Conservation (phyloP, 2,797 vertebrate species). For the Chelon labrosus region DNA sequence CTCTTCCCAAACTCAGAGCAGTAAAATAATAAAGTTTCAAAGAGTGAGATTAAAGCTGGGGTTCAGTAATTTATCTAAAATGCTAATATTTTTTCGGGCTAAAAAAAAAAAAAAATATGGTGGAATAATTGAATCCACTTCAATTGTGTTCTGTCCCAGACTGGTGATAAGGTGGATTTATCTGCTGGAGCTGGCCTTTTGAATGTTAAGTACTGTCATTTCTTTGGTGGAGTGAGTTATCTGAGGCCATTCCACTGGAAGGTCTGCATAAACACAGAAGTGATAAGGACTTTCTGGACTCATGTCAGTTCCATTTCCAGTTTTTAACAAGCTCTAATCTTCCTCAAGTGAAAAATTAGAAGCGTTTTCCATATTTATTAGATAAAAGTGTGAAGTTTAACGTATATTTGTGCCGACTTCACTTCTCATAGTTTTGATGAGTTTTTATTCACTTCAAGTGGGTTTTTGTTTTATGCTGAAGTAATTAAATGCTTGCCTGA, state of each 20-base stretch:
- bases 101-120: constrained; percentile 12
- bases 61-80: constrained; percentile 69
- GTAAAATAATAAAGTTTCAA: constrained; percentile 60
- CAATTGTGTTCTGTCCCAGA: constrained; percentile 55
- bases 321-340: constrained; percentile 42
- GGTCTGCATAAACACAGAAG: constrained; percentile 63
- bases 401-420: background rate
- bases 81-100: constrained; percentile 62
- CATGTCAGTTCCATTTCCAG: constrained; percentile 37
- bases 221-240: constrained; percentile 63
- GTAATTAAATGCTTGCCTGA: no score
- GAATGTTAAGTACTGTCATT: constrained; percentile 67
- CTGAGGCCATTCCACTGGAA: constrained; percentile 30
- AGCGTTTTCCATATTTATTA: background rate
- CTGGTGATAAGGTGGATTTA: constrained; percentile 68
- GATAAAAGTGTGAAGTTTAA: background rate
- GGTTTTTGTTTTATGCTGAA: no score
- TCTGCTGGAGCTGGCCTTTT: constrained; percentile 52
- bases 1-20: constrained; percentile 26
- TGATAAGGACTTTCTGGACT: constrained; percentile 70
- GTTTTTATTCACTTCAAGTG: background rate
- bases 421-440: background rate
- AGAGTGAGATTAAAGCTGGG: constrained; percentile 59
- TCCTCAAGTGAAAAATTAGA: constrained; percentile 29
- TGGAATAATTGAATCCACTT: constrained; percentile 66